A percentile compares a stretch with the other conserved stretches of the same genome.
Conservation (phyloP, 2,888 invertebrate species). For the Eupsilia transversa region DNA sequence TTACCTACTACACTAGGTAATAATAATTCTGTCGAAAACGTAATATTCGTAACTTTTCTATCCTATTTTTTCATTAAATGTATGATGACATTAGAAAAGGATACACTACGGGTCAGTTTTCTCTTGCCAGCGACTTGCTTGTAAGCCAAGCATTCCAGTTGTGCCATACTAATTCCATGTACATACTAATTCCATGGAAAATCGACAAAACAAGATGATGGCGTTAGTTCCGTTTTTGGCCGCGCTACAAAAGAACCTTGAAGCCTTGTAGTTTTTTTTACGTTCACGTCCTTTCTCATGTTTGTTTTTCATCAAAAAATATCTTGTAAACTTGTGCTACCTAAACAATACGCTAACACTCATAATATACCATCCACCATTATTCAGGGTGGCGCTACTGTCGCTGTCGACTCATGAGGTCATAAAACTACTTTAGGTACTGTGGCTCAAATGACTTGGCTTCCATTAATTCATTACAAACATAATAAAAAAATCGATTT, state of each 20-base stretch:
- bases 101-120: not conserved
- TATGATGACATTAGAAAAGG: no score
- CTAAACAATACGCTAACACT: not conserved
- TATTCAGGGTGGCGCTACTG: not conserved
- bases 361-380: not conserved
- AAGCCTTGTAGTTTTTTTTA: not conserved
- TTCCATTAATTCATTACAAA: constrained; percentile 21
- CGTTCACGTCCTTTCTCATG: not conserved
- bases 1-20: no score
- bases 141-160: not conserved
- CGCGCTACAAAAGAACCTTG: not conserved
- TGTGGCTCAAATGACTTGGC: constrained; percentile 42
- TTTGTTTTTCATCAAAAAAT: not conserved
- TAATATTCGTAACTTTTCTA: no score
- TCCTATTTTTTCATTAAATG: no score
- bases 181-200: not conserved
- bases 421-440: not conserved
- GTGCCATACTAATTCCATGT: not conserved
- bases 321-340: not conserved
- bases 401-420: not conserved
- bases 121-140: not conserved
- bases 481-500: constrained; percentile 62
- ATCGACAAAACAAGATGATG: not conserved
- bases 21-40: no score
- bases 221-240: no score